These are phyloP conservation scores for Catotricha subobsoleta DNA, from an alignment of 2,888 invertebrate species.

Conservation along the genomic window DNA sequence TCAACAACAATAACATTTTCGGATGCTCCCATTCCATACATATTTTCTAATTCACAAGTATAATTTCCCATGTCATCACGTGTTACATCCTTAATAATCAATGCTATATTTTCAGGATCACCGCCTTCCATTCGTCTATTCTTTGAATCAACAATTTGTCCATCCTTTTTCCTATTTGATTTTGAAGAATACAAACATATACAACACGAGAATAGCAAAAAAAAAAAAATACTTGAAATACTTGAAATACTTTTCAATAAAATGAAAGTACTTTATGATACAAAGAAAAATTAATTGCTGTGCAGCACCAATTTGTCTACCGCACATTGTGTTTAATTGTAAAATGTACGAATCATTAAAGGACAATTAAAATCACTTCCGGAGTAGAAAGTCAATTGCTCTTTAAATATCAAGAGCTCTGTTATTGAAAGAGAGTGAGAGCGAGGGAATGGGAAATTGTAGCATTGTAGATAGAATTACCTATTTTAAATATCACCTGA, in stretches of 20 bases:
- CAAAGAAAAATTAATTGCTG: no score
- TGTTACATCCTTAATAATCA: constrained; percentile 57
- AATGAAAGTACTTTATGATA: not conserved
- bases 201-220: not conserved
- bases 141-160: constrained; percentile 37
- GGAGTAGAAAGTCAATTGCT: no score
- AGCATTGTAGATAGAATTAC: no score
- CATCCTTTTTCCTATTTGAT: constrained; percentile 59
- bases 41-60: constrained; percentile 62
- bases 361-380: no score
- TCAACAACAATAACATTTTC: constrained; percentile 57
- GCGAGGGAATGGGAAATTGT: no score
- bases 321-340: no score
- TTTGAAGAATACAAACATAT: no score
- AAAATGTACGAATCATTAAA: no score
- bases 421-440: no score
- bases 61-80: constrained; percentile 72
- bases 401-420: no score
- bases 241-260: not conserved
- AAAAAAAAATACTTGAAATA: not conserved
- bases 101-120: constrained; percentile 50
- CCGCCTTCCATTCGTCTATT: constrained; percentile 57
- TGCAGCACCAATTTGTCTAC: no score
- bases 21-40: constrained; percentile 56
- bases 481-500: no score